phyloP scores from a whole-genome alignment of 2,797 vertebrate genomes.

The Falco cherrug region DNA sequence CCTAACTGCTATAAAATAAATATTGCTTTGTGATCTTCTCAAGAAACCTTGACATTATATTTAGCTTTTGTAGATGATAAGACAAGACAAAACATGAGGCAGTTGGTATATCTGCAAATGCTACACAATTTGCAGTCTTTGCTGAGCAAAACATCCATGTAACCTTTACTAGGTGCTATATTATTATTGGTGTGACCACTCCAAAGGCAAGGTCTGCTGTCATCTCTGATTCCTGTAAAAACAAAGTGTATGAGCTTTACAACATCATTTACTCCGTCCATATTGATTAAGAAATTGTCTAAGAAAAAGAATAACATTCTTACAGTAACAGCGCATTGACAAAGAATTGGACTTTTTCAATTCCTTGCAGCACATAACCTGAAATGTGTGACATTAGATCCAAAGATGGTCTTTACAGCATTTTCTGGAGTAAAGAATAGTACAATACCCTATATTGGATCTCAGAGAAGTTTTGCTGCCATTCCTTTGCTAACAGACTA shows the following conservation, averaged over 20 bases:
- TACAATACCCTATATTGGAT: not conserved
- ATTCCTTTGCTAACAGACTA: not conserved
- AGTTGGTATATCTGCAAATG: not conserved
- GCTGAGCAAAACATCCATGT: not conserved
- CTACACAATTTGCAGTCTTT: not conserved
- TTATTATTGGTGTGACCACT: not conserved
- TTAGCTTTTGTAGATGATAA: not conserved
- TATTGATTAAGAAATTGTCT: not conserved
- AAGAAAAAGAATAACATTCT: not conserved
- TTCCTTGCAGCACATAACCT: not conserved
- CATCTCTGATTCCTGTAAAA: not conserved
- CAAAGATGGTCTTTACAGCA: not conserved
- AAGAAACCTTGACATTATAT: not conserved
- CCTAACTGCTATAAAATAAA: slow-evolving; percentile 14
- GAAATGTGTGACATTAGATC: not conserved
- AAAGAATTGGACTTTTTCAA: not conserved
- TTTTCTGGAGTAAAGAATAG: not conserved
- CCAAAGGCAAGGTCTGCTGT: not conserved
- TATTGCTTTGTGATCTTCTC: slow-evolving; percentile 27
- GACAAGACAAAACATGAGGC: not conserved
- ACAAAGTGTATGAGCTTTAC: not conserved
- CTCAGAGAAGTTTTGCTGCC: not conserved
- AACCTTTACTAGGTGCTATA: not conserved
- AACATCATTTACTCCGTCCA: not conserved
- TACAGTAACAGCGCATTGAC: not conserved